These are phyloP conservation scores for Sebastes baramenuke DNA, from an alignment of 2,797 vertebrate species.

Conservation along the genomic window DNA sequence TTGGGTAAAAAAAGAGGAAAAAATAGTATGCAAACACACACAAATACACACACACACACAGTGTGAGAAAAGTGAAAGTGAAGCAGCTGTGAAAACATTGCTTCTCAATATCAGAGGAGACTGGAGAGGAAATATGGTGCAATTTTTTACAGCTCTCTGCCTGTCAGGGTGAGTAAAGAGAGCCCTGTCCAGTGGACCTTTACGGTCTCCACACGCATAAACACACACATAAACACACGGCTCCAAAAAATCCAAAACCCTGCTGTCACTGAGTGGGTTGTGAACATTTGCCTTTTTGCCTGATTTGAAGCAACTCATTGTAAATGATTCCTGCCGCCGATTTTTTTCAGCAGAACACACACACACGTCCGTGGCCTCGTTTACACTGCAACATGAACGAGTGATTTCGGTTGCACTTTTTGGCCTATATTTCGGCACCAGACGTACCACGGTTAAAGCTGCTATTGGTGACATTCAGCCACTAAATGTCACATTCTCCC, in stretches of 20 bases:
- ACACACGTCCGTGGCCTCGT: slow-evolving; percentile 49
- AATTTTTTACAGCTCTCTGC: slow-evolving; percentile 57
- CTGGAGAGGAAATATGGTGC: slow-evolving; percentile 70
- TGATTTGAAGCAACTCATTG: slow-evolving; percentile 48
- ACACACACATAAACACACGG: neutral
- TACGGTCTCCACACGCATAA: slow-evolving; percentile 39
- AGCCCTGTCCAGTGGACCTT: slow-evolving; percentile 61
- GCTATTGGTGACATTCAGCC: no score
- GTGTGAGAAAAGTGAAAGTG: slow-evolving; percentile 32
- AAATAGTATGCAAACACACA: slow-evolving; percentile 16
- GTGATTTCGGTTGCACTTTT: slow-evolving; percentile 22
- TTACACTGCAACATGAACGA: slow-evolving; percentile 34
- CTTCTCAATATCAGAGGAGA: slow-evolving; percentile 66
- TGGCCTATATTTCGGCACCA: slow-evolving; percentile 19
- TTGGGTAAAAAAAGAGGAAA: slow-evolving; percentile 3
- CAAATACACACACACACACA: slow-evolving; percentile 5
- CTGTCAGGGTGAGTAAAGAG: slow-evolving; percentile 68
- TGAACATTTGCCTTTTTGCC: slow-evolving; percentile 50
- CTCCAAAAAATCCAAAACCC: slow-evolving; percentile 35
- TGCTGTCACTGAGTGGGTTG: slow-evolving; percentile 45
- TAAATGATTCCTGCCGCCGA: slow-evolving; percentile 2
- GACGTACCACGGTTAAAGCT: neutral
- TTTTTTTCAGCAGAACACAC: neutral
- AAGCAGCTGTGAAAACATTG: slow-evolving; percentile 70
- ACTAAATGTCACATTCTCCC: no score